phyloP scores from a whole-genome alignment of 2,888 invertebrate genomes.

The Polylopha cassiicola region DNA sequence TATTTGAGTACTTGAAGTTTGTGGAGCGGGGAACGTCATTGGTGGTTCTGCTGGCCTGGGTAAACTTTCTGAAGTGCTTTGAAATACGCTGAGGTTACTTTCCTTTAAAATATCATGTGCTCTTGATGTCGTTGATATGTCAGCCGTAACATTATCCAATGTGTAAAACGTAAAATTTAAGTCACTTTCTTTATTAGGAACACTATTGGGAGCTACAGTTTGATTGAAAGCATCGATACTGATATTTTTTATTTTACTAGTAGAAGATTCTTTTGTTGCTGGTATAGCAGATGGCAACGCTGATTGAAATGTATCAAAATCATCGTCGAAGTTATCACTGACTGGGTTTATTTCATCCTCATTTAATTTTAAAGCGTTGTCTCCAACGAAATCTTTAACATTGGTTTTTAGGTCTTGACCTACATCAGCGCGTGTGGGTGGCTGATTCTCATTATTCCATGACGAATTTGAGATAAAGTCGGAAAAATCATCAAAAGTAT shows the following conservation, averaged over 20 bases:
- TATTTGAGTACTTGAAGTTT: conserved; percentile 24
- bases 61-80: conserved; percentile 27
- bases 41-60: conserved; percentile 28
- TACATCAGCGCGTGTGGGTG: conserved; percentile 1
- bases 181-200: conserved; percentile 28
- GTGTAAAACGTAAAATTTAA: conserved; percentile 37
- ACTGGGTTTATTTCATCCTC: conserved; percentile 13
- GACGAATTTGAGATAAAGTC: conserved; percentile 55
- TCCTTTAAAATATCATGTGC: conserved; percentile 36
- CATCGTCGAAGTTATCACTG: conserved; percentile 47
- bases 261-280: conserved; percentile 11
- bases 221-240: conserved; percentile 28
- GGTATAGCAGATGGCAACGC: conserved; percentile 43
- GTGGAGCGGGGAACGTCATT: conserved; percentile 28
- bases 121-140: conserved; percentile 43
- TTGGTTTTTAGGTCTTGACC: neutral
- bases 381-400: conserved; percentile 13
- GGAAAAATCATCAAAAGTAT: conserved; percentile 64
- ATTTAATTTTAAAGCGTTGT: conserved; percentile 9
- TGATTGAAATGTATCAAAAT: conserved; percentile 69
- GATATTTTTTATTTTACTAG: conserved; percentile 24
- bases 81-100: conserved; percentile 22
- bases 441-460: conserved; percentile 35
- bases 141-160: conserved; percentile 39
- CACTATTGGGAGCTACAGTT: conserved; percentile 25